A percentile compares a stretch with the other conserved stretches of the same genome.
These are phyloP conservation scores for Gorsachius magnificus DNA, from an alignment of 2,797 vertebrate species.

Conservation along the genomic window DNA sequence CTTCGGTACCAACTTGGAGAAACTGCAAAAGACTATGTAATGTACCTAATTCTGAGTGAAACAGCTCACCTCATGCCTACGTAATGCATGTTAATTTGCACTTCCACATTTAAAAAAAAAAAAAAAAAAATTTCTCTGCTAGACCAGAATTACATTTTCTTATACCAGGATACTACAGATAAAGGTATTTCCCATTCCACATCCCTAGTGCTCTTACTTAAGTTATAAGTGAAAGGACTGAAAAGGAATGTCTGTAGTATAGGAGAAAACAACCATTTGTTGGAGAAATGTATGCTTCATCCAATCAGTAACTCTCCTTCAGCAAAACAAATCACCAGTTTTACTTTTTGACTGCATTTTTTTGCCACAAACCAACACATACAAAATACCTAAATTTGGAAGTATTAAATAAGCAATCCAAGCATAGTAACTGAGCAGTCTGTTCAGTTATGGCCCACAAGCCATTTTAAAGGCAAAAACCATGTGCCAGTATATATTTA, in stretches of 20 bases:
- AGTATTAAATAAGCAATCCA: slow-evolving; percentile 50
- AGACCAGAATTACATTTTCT: background rate
- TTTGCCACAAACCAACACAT: background rate
- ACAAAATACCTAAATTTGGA: slow-evolving; percentile 35
- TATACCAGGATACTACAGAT: background rate
- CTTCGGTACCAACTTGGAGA: background rate
- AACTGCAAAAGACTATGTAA: background rate
- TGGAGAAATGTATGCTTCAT: background rate
- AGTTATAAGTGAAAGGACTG: background rate
- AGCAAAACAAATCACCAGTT: background rate
- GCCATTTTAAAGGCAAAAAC: slow-evolving; percentile 39
- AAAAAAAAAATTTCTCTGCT: background rate
- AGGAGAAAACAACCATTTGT: background rate
- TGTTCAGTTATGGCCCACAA: slow-evolving; percentile 39
- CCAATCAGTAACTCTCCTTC: background rate
- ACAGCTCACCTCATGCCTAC: background rate
- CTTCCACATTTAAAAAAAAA: background rate
- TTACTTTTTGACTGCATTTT: background rate
- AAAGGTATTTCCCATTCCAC: background rate
- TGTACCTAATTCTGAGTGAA: background rate
- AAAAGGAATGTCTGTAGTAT: background rate
- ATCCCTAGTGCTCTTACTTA: background rate
- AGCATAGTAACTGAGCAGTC: slow-evolving; percentile 42
- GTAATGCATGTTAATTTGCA: background rate
- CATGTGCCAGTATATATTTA: slow-evolving; percentile 41